These are phyloP conservation scores for Drosophila carrolli DNA, from an alignment of 1,140 invertebrate species.

Conservation along the genomic window DNA sequence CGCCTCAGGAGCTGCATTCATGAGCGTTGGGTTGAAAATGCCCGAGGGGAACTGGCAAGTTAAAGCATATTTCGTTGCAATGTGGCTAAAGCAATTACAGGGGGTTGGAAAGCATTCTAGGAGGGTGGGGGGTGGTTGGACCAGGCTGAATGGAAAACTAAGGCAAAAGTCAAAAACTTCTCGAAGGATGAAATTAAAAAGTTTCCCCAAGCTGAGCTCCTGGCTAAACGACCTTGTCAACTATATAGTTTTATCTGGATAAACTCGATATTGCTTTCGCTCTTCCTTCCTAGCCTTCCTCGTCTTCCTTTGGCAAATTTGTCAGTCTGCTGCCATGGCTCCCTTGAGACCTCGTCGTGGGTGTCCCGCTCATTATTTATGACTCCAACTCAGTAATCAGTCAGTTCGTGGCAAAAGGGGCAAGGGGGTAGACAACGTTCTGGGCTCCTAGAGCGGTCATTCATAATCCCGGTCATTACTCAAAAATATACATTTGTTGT, in stretches of 20 bases:
- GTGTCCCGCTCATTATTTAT: slow-evolving; percentile 46
- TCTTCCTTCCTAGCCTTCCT: background rate
- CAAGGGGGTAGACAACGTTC: no score
- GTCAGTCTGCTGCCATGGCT: slow-evolving; percentile 41
- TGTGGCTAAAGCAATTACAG: slow-evolving; percentile 48
- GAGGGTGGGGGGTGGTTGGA: background rate
- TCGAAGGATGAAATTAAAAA: slow-evolving; percentile 61
- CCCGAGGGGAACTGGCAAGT: background rate
- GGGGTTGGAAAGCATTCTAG: background rate
- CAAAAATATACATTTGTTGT: slow-evolving; percentile 78
- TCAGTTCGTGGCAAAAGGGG: slow-evolving; percentile 15
- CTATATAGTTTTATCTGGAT: slow-evolving; percentile 57
- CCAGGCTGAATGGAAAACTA: slow-evolving; percentile 19
- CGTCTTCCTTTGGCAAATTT: slow-evolving; percentile 14
- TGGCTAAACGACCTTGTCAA: slow-evolving; percentile 59
- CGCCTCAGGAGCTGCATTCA: slow-evolving; percentile 32
- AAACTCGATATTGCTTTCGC: slow-evolving; percentile 36
- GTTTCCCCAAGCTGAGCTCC: slow-evolving; percentile 31
- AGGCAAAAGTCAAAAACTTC: slow-evolving; percentile 51
- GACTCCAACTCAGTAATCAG: slow-evolving; percentile 47
- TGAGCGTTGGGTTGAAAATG: background rate
- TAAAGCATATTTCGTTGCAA: slow-evolving; percentile 29
- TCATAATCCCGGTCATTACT: slow-evolving; percentile 78
- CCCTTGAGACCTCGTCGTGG: slow-evolving; percentile 1
- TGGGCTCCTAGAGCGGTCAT: slow-evolving; percentile 40